Base-by-base conservation (phyloP, 2,797 vertebrate species). In the Zalophus californianus region DNA sequence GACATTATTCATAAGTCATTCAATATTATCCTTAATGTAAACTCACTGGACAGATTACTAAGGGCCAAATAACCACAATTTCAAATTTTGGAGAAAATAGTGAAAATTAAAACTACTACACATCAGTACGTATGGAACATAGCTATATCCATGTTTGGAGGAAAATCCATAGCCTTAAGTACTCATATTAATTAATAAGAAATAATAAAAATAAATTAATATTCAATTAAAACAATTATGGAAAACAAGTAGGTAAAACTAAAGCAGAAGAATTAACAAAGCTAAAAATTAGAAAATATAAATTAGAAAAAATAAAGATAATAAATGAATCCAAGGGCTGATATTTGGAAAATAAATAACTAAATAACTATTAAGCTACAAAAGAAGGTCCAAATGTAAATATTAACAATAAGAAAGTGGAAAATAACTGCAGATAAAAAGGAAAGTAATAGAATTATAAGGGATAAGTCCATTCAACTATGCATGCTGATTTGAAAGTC, bases 301-400 rank as follows among this genome's bases (percentile, higher is more conserved):
- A 83, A 86, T 18, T 92, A 80, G 60, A 84, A 77, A 88, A 95
- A 70, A 64, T 3, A 72, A 13, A 85, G 23, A n/a, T 35, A 91
- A 60, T 83, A 75, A 70, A 75, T 41, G 12, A 95, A 44, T 70
- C 38, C 41, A 93, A 91, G 35, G 48, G 18, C 23, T 84, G 16
- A 86, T 79, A 84, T 70, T 84, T 95, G 29, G 58, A 80, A 92
- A 94, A 82, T 48, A 77, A 94, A 83, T 70, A 58, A 66, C 18
- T n/a, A 72, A 64, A 52, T 56, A 66, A 87, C 35, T 44, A 13
- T 52, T 75, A 92, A 91, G 21, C 14, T 78, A 85, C 32, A 92
- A 90, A 90, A 66, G 35, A 86, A 80, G 41, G 8, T 35, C 58
- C 3, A 90, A 44, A 41, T 52, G 35, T 54, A 87, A 88, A 83